Evolutionary conservation across 2,113 vertebrate genomes (phyloP), one percentile per base, ranked within the genome.

Genomic region (Erinaceus europaeus): DNA sequence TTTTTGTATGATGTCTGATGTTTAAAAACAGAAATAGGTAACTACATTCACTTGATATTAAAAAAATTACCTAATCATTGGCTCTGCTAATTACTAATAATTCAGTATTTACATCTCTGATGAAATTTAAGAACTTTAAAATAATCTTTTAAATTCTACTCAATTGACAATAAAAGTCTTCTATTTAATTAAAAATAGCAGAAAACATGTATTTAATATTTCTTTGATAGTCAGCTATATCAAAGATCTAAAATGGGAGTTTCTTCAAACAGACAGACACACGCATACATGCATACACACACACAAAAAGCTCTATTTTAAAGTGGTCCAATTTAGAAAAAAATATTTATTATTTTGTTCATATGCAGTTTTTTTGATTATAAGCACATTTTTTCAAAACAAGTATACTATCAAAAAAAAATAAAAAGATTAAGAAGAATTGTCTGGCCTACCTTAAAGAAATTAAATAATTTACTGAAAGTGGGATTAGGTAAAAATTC

Each of bases 121-220:
- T 68, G 23, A 84, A 90, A 74, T 17, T 29, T 36, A 86, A 15
- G 1, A 62, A 69, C 15, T 68, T 44, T 67, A 84, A 90, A 75
- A 73, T 52, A 74, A 89, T 61, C 77, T 88, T 72, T 13, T 46
- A 68, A 77, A 76, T 77, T 87, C 64, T 34, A 89, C 23, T 80
- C n/a, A 78, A 36, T 5, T 62, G 18, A 65, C 85, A 86, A 12
- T 78, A 65, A 80, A 87, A 7, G 50, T 78, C 21, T 25, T 74
- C 67, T 62, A 62, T 4, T 40, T 42, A 32, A 57, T 84, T 40
- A 27, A 76, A 80, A 65, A 73, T 74, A 72, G 46, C 65, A 40
- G 84, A 59, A 88, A 90, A 69, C 12, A 69, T 21, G 73, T 27
- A 27, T 21, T 34, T 38, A n/a, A 23, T n/a, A 20, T 17, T 9